These are phyloP conservation scores for Brenthis hecate DNA, from an alignment of 2,888 invertebrate genomes.

Conservation along the genomic window DNA sequence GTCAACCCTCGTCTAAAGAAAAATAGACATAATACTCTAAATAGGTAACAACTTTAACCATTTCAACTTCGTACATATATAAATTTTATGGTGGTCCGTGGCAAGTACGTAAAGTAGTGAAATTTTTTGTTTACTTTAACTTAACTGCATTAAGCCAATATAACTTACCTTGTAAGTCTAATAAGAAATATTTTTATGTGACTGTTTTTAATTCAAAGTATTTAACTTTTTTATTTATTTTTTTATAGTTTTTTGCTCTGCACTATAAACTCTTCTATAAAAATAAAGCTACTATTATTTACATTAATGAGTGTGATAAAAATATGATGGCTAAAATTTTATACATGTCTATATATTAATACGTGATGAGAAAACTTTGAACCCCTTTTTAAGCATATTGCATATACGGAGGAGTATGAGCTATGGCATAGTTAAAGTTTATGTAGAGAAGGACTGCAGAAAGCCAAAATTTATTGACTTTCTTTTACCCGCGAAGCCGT, in stretches of 20 bases:
- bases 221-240: neutral
- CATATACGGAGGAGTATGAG: too few species aligned
- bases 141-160: neutral
- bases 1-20: constrained; percentile 41
- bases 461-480: too few species aligned
- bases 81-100: neutral
- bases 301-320: too few species aligned
- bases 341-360: too few species aligned
- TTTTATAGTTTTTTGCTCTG: too few species aligned
- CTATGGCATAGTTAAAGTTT: too few species aligned
- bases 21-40: constrained; percentile 31
- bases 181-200: neutral
- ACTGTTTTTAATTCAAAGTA: neutral
- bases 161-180: neutral
- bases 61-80: constrained; percentile 4
- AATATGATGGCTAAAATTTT: too few species aligned
- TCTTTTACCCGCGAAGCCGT: too few species aligned
- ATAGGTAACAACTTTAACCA: constrained; percentile 26
- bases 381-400: too few species aligned
- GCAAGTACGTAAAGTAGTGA: neutral
- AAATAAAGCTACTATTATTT: neutral
- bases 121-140: neutral
- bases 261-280: too few species aligned
- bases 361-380: too few species aligned
- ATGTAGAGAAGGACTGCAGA: too few species aligned